phyloP scores from a whole-genome alignment of 1,140 invertebrate species.

The Conopomorpha cramerella region DNA sequence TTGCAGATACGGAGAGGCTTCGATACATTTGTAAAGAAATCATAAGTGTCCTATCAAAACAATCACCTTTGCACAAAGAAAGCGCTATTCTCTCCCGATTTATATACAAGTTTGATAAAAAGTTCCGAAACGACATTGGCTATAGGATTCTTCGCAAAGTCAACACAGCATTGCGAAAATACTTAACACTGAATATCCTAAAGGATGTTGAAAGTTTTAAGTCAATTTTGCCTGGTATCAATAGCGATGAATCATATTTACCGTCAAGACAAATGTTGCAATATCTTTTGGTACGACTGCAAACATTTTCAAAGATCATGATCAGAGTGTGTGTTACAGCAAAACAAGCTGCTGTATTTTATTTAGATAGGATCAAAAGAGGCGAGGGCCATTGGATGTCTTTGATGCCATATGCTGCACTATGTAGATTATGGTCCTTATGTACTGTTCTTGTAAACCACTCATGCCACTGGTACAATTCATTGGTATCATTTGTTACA shows the following conservation, averaged over 20 bases:
- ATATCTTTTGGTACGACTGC: slow-evolving; percentile 60
- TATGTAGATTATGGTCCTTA: slow-evolving; percentile 64
- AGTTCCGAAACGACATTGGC: slow-evolving; percentile 65
- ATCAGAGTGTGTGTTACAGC: slow-evolving; percentile 52
- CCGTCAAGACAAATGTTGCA: slow-evolving; percentile 65
- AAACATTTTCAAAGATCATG: slow-evolving; percentile 64
- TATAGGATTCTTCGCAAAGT: slow-evolving; percentile 63
- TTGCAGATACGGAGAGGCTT: slow-evolving; percentile 36
- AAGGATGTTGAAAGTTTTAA: slow-evolving; percentile 44
- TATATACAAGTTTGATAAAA: slow-evolving; percentile 65
- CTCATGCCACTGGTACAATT: slow-evolving; percentile 58
- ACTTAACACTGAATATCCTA: slow-evolving; percentile 52
- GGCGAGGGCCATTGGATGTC: slow-evolving; percentile 64
- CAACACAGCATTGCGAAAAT: slow-evolving; percentile 59
- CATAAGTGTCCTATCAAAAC: slow-evolving; percentile 44
- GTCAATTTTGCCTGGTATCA: slow-evolving; percentile 18
- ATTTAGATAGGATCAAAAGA: slow-evolving; percentile 55
- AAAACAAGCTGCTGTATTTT: slow-evolving; percentile 49
- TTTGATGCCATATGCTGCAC: slow-evolving; percentile 57
- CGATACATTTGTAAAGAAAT: slow-evolving; percentile 26
- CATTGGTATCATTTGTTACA: slow-evolving; percentile 39
- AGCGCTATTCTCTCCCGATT: slow-evolving; percentile 62
- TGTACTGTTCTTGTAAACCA: slow-evolving; percentile 51
- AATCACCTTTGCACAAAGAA: slow-evolving; percentile 58
- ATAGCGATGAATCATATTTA: slow-evolving; percentile 24